Evolutionary conservation across 2,888 invertebrate species (phyloP), one percentile per base, ranked within the genome.

Genomic region (Crossocerus cetratus): DNA sequence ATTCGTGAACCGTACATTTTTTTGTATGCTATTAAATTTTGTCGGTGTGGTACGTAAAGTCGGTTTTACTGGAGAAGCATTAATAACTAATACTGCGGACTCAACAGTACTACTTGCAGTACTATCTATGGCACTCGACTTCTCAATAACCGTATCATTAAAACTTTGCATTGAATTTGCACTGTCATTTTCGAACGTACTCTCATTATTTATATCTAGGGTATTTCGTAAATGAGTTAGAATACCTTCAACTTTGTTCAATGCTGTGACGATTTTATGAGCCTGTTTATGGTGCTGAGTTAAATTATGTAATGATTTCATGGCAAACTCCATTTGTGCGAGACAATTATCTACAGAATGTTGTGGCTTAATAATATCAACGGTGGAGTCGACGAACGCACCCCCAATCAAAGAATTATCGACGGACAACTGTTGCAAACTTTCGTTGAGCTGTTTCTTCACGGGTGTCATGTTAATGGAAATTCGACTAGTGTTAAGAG

Each of bases 391-490:
- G 8, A 56, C 76, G 2, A 72, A 58, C 0, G 83, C 83, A 49
- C 60, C 64, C 55, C 87, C 89, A 14, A 87, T 55, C 13, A 85
- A 76, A 18, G 89, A 86, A 2, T 86, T 68, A n/a, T 90, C 89
- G 44, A 89, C 54, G 2, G 90, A 87, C 57, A 90, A 75, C n/a
- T 89, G 89, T 64, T 87, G 87, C 8, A 90, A 74, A 69, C 90
- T 90, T 56, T 90, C 89, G 62, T 89, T 90, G 16, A 90, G 75
- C 23, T 88, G 87, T 49, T 83, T 87, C 57, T 89, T 90, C 1
- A 90, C 86, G 0, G 88, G 88, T 1, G 88, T 87, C 43, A 89
- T 85, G 22, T 90, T 89, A 61, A 90, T 83, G 0, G 89, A 88
- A 63, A 90, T 90, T 18, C 88, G 78, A 65, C 86, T 88, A 18